Base-by-base conservation (phyloP, 1,140 invertebrate genomes). In the Cherax quadricarinatus region DNA sequence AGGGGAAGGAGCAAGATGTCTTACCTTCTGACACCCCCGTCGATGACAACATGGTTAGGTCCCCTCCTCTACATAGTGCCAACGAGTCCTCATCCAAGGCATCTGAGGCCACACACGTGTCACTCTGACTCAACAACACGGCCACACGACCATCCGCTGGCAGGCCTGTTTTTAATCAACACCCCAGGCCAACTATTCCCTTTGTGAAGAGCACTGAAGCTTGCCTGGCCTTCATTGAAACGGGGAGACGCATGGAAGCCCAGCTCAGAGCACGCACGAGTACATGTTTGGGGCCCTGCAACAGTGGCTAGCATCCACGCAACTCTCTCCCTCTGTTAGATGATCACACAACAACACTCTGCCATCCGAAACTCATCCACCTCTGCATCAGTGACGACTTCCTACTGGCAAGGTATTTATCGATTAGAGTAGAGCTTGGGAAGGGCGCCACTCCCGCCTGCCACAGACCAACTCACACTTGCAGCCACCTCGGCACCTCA, bases 11-110 rank as follows among this genome's bases (percentile, higher is more conserved):
- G 18, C 14, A 16, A 66, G 14, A 14, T 62, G 87, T 10, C 88
- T 91, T 79, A 91, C 89, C 89, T 91, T 91, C 82, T 48, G 75
- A 60, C 53, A 91, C 89, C 62, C 82, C 89, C 30, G 89, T 83
- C 89, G 89, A 91, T 82, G 89, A 91, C 89, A 91, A 79, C 89
- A 91, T 91, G 82, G 89, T 80, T 91, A 91, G n/a, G 89, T 91
- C 84, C 83, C 89, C 66, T 85, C 83, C 89, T 91, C 89, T 91
- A 91, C 89, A 91, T 91, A 86, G 83, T 86, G 89, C 70, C 83
- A 91, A 79, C 82, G 82, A 91, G 53, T 91, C 82, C 82, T 85
- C 89, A 60, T 91, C 89, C 89, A 91, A n/a, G 83, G 70, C 89
- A 91, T 91, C 89, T 75, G 89, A 82, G 78, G 87, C 62, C 78